Evolutionary conservation across 2,888 invertebrate species (phyloP).

Genomic region (Calameuta idolon): DNA sequence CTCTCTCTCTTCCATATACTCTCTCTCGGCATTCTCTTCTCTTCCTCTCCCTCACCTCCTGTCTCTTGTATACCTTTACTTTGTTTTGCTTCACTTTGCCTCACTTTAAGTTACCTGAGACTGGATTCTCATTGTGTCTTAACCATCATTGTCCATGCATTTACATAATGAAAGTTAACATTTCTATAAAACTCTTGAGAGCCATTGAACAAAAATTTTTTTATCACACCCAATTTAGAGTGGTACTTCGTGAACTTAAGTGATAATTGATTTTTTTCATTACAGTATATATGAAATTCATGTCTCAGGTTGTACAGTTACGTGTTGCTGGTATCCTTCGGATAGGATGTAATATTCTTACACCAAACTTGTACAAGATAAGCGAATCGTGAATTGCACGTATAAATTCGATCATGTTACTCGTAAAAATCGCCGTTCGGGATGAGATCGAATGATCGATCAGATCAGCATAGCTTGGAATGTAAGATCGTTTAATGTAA

Average conservation of each 20-base stretch:
- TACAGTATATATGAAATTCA: background rate
- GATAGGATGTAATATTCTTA: background rate
- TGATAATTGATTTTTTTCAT: background rate
- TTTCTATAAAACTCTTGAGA: background rate
- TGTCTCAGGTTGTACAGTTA: background rate
- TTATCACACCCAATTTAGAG: background rate
- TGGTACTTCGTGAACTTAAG: background rate
- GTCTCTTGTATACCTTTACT: constrained; percentile 17
- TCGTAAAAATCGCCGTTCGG: background rate
- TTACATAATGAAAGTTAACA: background rate
- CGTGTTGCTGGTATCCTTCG: background rate
- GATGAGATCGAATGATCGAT: background rate
- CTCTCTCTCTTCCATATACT: constrained; percentile 24
- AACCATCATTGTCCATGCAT: background rate
- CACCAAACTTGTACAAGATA: background rate
- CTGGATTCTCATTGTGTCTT: background rate
- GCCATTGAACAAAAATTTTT: background rate
- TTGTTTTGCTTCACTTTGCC: constrained; percentile 33
- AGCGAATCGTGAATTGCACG: background rate
- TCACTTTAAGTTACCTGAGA: constrained; percentile 39
- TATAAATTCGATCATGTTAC: background rate
- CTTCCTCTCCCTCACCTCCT: constrained; percentile 16
- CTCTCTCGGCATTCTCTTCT: background rate
- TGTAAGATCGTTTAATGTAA: background rate
- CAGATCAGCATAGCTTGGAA: background rate